phyloP scores from a whole-genome alignment of 2,113 vertebrate species.

The Lota lota region DNA sequence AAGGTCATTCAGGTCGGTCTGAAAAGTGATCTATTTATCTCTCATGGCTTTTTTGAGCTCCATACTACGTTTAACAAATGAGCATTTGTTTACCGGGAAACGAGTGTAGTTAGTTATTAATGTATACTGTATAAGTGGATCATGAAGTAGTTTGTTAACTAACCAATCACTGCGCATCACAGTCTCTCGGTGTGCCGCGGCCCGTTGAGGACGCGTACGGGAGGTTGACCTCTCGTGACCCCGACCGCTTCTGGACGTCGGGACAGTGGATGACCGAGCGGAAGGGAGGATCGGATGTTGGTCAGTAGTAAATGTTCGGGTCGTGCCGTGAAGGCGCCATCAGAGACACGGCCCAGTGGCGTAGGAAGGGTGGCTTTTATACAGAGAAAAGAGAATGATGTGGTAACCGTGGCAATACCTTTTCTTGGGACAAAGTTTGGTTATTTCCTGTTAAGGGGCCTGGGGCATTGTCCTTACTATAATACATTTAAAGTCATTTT shows the following conservation, averaged over 20 bases:
- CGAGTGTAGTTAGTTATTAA: background rate
- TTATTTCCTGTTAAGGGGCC: too few species aligned
- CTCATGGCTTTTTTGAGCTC: too few species aligned
- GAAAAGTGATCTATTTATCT: background rate
- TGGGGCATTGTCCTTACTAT: too few species aligned
- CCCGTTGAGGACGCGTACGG: slow-evolving; percentile 66
- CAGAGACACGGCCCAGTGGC: too few species aligned
- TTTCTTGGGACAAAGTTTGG: too few species aligned
- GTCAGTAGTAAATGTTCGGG: slow-evolving; percentile 53
- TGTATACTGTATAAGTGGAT: background rate
- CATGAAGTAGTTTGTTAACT: background rate
- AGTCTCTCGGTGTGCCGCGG: slow-evolving; percentile 70
- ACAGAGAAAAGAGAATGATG: too few species aligned
- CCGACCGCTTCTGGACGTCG: slow-evolving; percentile 82
- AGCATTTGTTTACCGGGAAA: background rate
- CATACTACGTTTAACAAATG: background rate
- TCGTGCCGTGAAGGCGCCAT: background rate
- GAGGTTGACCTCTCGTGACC: slow-evolving; percentile 74
- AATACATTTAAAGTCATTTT: too few species aligned
- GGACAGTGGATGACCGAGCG: slow-evolving; percentile 92
- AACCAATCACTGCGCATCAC: slow-evolving; percentile 20
- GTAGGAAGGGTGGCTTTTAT: too few species aligned
- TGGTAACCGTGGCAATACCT: too few species aligned
- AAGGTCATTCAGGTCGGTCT: slow-evolving; percentile 83
- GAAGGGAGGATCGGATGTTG: slow-evolving; percentile 86